phyloP scores from a whole-genome alignment of 1,140 invertebrate species.

The Pygmarrhopalites habei region DNA sequence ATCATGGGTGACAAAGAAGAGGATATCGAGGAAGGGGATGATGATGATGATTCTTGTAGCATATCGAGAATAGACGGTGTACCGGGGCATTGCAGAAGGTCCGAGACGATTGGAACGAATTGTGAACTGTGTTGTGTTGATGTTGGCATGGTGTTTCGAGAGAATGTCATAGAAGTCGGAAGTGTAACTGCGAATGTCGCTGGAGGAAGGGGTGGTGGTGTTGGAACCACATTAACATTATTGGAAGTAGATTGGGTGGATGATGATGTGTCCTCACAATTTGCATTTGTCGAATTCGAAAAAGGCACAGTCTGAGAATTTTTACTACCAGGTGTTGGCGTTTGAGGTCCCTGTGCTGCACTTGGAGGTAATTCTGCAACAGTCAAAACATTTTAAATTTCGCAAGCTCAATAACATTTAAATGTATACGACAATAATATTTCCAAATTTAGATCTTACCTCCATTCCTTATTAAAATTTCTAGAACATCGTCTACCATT shows the following conservation, averaged over 20 bases:
- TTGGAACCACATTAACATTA: slow-evolving; percentile 39
- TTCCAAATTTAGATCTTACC: slow-evolving; percentile 46
- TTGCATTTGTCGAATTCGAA: slow-evolving; percentile 42
- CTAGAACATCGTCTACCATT: slow-evolving; percentile 88
- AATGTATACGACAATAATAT: no score
- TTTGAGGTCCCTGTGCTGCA: slow-evolving; percentile 67
- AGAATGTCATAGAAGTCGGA: slow-evolving; percentile 44
- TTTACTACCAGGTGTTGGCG: slow-evolving; percentile 54
- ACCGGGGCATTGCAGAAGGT: neutral
- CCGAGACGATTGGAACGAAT: neutral
- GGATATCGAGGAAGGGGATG: neutral
- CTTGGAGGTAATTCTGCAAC: slow-evolving; percentile 71
- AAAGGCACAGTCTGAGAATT: slow-evolving; percentile 45
- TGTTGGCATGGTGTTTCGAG: neutral
- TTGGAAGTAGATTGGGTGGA: slow-evolving; percentile 11
- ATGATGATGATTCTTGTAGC: slow-evolving; percentile 1
- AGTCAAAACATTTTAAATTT: slow-evolving; percentile 1
- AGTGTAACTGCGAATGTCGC: slow-evolving; percentile 48
- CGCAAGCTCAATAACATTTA: no score
- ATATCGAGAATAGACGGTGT: slow-evolving; percentile 6
- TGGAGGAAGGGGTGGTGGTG: slow-evolving; percentile 47
- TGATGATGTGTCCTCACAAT: slow-evolving; percentile 4
- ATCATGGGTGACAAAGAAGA: neutral
- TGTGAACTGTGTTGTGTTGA: neutral
- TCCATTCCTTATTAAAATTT: slow-evolving; percentile 88